Evolutionary conservation across 2,113 vertebrate species (phyloP).

Genomic region (Chlamydotis undulata): DNA sequence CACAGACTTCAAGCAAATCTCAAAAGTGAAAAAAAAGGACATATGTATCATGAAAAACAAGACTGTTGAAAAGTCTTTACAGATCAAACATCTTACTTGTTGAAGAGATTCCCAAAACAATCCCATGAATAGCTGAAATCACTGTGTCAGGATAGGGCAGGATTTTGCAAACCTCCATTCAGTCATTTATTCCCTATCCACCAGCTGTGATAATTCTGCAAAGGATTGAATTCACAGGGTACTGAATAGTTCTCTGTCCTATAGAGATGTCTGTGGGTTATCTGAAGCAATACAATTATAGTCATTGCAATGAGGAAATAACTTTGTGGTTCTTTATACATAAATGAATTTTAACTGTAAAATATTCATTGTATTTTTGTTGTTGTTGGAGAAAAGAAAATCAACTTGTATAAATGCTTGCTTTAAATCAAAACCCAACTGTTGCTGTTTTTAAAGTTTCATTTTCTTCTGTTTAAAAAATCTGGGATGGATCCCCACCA

Average conservation of each 20-base stretch:
- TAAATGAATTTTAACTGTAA: constrained; percentile 15
- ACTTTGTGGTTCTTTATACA: constrained; percentile 7
- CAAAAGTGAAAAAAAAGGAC: background rate
- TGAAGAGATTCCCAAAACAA: background rate
- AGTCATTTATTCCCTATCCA: constrained; percentile 12
- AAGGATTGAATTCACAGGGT: constrained; percentile 43
- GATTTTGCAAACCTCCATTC: constrained; percentile 13
- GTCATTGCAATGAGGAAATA: constrained; percentile 22
- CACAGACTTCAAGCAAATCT: background rate
- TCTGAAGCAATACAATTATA: constrained; percentile 15
- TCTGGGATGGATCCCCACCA: background rate
- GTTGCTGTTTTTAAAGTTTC: background rate
- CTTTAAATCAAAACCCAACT: background rate
- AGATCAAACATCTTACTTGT: background rate
- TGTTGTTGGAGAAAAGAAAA: background rate
- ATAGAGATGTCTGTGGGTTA: constrained; percentile 24
- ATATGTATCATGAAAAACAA: background rate
- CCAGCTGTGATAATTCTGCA: constrained; percentile 40
- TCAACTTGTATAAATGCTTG: background rate
- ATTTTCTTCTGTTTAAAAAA: background rate
- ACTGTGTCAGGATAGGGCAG: background rate
- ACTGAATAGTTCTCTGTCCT: constrained; percentile 49
- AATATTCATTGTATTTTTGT: background rate
- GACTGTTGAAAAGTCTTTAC: background rate
- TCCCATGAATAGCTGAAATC: background rate